Percentiles rank a stretch among this genome's conserved stretches.
phyloP scores from a whole-genome alignment of 2,113 vertebrate genomes.

The Pardalotus punctatus region DNA sequence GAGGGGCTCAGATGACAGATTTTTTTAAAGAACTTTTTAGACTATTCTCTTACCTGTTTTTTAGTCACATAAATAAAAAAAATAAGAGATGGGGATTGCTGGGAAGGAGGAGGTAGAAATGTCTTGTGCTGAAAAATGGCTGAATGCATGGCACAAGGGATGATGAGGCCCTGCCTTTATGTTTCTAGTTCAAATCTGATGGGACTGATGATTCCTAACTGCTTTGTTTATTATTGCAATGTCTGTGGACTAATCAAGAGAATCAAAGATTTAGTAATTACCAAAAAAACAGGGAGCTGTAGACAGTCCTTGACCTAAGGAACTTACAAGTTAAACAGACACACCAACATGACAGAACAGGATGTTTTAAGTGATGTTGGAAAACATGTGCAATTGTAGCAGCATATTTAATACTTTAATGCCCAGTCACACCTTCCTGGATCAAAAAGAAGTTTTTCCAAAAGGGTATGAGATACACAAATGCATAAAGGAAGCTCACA shows the following conservation, averaged over 20 bases:
- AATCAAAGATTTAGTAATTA: background rate
- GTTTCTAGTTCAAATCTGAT: background rate
- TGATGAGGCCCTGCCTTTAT: background rate
- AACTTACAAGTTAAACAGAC: background rate
- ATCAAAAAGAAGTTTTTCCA: background rate
- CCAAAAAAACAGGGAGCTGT: background rate
- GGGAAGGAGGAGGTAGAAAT: background rate
- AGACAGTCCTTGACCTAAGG: background rate
- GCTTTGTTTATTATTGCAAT: background rate
- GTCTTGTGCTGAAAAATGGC: background rate
- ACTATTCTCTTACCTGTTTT: background rate
- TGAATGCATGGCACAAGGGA: background rate
- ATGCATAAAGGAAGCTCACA: background rate
- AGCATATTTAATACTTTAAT: background rate
- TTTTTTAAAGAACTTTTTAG: background rate
- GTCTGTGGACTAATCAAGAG: background rate
- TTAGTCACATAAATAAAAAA: background rate
- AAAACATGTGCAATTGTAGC: background rate
- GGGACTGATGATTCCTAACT: background rate
- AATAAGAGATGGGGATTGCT: background rate
- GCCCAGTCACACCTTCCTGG: background rate
- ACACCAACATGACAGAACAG: background rate
- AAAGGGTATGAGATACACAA: background rate
- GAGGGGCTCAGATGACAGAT: background rate
- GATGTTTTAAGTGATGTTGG: background rate